phyloP scores from a whole-genome alignment of 2,113 vertebrate species.

The Athene noctua region DNA sequence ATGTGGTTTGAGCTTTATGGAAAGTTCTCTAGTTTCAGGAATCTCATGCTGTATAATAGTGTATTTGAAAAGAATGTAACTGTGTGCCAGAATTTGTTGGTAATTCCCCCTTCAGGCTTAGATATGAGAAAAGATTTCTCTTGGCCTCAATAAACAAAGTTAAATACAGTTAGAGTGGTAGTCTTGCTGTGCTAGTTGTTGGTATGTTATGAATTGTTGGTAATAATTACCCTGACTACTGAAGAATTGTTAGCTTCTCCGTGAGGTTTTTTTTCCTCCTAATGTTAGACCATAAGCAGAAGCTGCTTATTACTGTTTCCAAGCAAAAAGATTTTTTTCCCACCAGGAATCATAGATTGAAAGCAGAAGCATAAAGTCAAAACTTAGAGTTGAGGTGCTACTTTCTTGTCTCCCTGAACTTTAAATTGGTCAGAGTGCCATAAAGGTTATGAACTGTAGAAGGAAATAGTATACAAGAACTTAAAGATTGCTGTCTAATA shows the following conservation, averaged over 20 bases:
- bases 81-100: conserved; percentile 6
- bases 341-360: neutral
- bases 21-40: conserved; percentile 16
- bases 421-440: neutral
- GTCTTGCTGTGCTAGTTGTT: conserved; percentile 39
- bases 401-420: neutral
- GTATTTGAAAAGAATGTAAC: conserved; percentile 1
- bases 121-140: conserved; percentile 18
- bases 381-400: neutral
- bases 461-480: neutral
- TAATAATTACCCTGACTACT: conserved; percentile 26
- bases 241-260: neutral
- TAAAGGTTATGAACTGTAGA: neutral
- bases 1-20: conserved; percentile 7
- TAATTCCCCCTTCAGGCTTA: neutral
- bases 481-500: neutral
- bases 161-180: conserved; percentile 23
- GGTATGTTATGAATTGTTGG: conserved; percentile 27
- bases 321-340: neutral
- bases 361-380: neutral
- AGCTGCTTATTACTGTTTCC: conserved; percentile 15
- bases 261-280: neutral
- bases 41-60: neutral
- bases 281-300: neutral
- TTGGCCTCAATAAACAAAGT: conserved; percentile 26